A percentile compares a stretch with the other conserved stretches of the same genome.
Evolutionary conservation across 2,113 vertebrate species (phyloP).

Genomic region (Narcine bancroftii): DNA sequence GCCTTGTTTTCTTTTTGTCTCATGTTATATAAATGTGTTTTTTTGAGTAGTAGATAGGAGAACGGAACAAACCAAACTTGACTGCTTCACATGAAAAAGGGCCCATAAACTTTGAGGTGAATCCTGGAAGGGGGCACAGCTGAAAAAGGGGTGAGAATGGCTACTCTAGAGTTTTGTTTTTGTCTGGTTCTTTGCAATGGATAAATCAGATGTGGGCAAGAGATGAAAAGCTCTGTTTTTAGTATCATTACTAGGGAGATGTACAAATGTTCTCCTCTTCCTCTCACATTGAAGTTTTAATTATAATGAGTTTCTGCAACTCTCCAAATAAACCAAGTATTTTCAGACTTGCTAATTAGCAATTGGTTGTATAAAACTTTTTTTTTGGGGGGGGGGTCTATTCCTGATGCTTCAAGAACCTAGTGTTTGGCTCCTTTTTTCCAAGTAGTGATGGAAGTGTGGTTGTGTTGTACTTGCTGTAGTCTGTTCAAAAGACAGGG

Average conservation of each 20-base stretch:
- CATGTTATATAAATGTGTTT: no score
- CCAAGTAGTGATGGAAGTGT: background rate
- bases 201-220: background rate
- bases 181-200: background rate
- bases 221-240: background rate
- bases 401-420: background rate
- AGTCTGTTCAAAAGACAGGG: no score
- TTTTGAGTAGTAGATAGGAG: no score
- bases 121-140: no score
- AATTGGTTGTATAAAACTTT: background rate
- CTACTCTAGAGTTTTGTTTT: background rate
- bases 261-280: background rate
- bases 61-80: no score
- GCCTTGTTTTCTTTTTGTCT: no score
- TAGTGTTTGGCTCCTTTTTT: background rate
- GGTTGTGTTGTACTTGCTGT: no score
- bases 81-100: no score
- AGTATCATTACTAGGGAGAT: background rate
- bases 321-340: background rate
- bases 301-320: background rate
- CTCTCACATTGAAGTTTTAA: background rate
- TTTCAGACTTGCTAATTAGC: slow-evolving; percentile 3
- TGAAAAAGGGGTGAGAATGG: no score
- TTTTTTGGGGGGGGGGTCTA: background rate
- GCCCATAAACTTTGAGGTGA: no score